Evolutionary conservation across 2,888 invertebrate genomes (phyloP).

Genomic region (Hydroisotoma schaefferi): DNA sequence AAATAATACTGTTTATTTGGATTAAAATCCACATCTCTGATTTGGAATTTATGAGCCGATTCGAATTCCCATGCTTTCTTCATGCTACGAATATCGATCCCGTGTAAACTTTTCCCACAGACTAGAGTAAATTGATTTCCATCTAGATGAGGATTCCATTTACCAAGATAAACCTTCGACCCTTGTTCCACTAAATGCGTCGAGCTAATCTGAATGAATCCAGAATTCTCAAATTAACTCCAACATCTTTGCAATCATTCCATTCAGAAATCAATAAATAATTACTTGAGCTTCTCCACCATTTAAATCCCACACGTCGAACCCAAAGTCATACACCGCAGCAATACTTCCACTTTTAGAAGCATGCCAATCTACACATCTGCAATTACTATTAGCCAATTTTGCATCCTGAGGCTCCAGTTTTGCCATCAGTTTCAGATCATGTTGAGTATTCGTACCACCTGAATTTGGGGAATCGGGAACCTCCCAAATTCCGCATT

Average conservation of each 20-base stretch:
- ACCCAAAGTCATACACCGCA: slow-evolving; percentile 72
- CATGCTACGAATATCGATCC: slow-evolving; percentile 78
- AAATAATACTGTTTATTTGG: slow-evolving; percentile 95
- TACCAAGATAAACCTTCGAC: slow-evolving; percentile 56
- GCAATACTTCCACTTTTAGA: slow-evolving; percentile 67
- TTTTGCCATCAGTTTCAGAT: slow-evolving; percentile 9
- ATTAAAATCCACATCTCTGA: slow-evolving; percentile 89
- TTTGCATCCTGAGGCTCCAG: slow-evolving; percentile 42
- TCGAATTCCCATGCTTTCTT: slow-evolving; percentile 79
- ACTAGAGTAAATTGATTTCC: slow-evolving; percentile 79
- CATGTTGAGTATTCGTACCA: slow-evolving; percentile 11
- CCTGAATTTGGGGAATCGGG: slow-evolving; percentile 16
- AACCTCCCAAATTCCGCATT: slow-evolving; percentile 34
- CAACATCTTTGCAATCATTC: not conserved
- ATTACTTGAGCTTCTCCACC: slow-evolving; percentile 51
- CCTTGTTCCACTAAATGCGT: not conserved
- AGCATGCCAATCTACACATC: slow-evolving; percentile 83
- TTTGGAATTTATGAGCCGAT: slow-evolving; percentile 63
- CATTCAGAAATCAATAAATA: not conserved
- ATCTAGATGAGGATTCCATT: slow-evolving; percentile 94
- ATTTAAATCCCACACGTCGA: slow-evolving; percentile 71
- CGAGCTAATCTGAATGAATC: not conserved
- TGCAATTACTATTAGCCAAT: slow-evolving; percentile 54
- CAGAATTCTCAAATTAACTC: not conserved
- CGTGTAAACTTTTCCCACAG: slow-evolving; percentile 78